Evolutionary conservation across 2,888 invertebrate genomes (phyloP), one percentile per base, ranked within the genome.

Genomic region (Caenorhabditis drosophilae): DNA sequence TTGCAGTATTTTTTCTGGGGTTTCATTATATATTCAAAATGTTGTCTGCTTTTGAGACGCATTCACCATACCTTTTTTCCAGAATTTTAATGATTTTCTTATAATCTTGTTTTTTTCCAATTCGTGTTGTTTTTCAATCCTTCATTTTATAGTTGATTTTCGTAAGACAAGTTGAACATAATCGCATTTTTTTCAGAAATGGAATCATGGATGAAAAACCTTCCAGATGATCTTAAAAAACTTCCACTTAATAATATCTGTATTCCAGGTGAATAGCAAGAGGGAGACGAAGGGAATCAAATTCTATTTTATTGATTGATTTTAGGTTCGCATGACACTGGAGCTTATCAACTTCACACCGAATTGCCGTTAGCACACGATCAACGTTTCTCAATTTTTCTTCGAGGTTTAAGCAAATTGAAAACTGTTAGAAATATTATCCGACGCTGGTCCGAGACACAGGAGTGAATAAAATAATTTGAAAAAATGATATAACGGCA

Each of bases 371-470:
- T 68, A 2, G 68, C 75, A 7, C 74, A 70, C 36, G 76, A 76
- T 56, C 66, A 75, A 26, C 36, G 53, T 6, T 67, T 60, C 34
- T 20, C 52, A 4, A 35, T 25, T 4, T 55, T 48, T 31, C 12
- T 59, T 7, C 38, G 62, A 7, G 25, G 20, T 0, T 36, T 66
- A 6, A 46, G 54, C 11, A 35, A 40, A 20, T 54, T 54, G 4
- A 7, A 12, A 0, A 31, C 54, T 11, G 36, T 67, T 9, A 54
- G 58, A 26, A 20, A 45, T 15, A 58, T 68, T 31, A 68, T 75
- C 22, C 49, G 55, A 16, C 42, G 70, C 52, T 77, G 76, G 76
- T 72, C 71, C 9, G 46, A 70, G 20, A 77, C 76, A 11, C 76
- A 75, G 46, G 50, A 34, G 68, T 68, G 38, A 45, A 23, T 20